Conservation (phyloP, 2,888 invertebrate species). For the Odontocolon sp. region DNA sequence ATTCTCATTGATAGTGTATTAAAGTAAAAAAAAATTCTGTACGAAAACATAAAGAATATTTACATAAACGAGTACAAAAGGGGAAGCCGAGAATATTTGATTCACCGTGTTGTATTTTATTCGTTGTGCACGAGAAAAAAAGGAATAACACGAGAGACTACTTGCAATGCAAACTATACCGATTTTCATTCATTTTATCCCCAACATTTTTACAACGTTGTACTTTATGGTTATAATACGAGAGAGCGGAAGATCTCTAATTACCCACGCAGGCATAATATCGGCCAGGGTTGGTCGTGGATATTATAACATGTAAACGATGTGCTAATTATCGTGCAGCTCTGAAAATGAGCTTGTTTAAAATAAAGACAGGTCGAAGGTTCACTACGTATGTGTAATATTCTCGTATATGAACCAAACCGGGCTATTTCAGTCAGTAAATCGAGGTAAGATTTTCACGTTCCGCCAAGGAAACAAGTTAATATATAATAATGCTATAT, state of each 20-base stretch:
- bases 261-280: conserved; percentile 29
- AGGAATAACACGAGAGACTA: neutral
- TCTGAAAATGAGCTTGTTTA: conserved; percentile 34
- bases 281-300: conserved; percentile 16
- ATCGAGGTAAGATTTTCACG: conserved; percentile 46
- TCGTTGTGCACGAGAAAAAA: neutral
- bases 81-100: conserved; percentile 19
- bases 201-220: neutral
- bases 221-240: conserved; percentile 21
- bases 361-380: conserved; percentile 20
- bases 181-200: conserved; percentile 29
- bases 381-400: conserved; percentile 25
- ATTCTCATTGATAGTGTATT: conserved; percentile 56
- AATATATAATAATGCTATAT: conserved; percentile 7
- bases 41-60: neutral
- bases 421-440: conserved; percentile 13
- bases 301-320: conserved; percentile 50
- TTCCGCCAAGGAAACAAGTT: neutral
- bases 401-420: conserved; percentile 1
- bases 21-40: neutral
- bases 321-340: conserved; percentile 51
- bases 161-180: neutral
- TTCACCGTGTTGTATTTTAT: conserved; percentile 5
- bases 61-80: conserved; percentile 25
- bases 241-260: conserved; percentile 30